These are phyloP conservation scores for Nothura maculosa DNA, from an alignment of 2,797 vertebrate genomes.

Conservation along the genomic window DNA sequence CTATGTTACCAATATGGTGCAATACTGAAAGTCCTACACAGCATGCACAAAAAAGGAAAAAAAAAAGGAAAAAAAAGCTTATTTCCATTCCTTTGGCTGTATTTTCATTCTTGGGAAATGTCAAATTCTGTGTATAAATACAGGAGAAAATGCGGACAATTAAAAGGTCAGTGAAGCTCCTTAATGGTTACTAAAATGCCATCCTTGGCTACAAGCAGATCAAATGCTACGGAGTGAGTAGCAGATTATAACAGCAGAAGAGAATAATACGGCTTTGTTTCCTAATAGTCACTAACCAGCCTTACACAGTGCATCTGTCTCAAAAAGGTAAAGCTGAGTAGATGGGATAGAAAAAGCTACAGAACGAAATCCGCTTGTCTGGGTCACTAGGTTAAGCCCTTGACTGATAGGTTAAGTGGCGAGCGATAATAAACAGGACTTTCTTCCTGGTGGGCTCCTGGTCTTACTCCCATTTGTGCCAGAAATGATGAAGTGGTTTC, in stretches of 20 bases:
- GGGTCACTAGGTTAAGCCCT: background rate
- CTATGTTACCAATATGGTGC: background rate
- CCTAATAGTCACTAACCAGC: background rate
- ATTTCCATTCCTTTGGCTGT: background rate
- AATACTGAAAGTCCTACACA: slow-evolving; percentile 10
- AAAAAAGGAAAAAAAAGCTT: background rate
- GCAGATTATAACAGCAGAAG: background rate
- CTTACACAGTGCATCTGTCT: background rate
- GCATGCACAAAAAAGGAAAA: background rate
- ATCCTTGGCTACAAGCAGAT: slow-evolving; percentile 9
- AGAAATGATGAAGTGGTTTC: fast-evolving
- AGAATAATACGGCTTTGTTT: slow-evolving; percentile 10
- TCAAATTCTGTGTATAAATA: slow-evolving; percentile 15
- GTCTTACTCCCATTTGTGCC: background rate
- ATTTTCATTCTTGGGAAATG: slow-evolving; percentile 34
- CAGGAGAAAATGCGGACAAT: slow-evolving; percentile 44
- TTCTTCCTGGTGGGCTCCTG: background rate
- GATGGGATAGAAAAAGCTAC: background rate
- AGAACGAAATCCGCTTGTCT: background rate
- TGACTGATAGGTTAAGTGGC: background rate
- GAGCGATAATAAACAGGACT: background rate
- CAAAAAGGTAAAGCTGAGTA: background rate
- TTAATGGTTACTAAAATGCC: slow-evolving; percentile 59
- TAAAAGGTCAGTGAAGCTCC: slow-evolving; percentile 47
- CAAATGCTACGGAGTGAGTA: slow-evolving; percentile 13